Conservation (phyloP, 2,888 invertebrate species). For the Diploptera punctata region DNA sequence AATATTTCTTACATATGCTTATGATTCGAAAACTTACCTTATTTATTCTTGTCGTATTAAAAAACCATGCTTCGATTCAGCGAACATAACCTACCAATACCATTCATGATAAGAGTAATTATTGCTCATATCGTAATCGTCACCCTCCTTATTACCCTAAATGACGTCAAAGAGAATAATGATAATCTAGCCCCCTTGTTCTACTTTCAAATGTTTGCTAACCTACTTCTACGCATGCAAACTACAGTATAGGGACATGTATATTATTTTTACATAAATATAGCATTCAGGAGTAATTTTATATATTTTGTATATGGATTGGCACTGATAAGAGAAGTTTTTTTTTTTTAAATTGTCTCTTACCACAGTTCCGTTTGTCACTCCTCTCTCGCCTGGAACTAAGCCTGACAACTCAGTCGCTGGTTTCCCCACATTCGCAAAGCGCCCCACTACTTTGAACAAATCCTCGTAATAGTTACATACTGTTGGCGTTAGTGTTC, state of each 20-base stretch:
- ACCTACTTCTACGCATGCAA: conserved; percentile 16
- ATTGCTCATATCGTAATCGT: not conserved
- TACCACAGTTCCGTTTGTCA: not conserved
- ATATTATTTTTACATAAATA: no score
- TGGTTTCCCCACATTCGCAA: not conserved
- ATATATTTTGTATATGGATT: no score
- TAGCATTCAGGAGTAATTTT: no score
- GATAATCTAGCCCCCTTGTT: conserved; percentile 1
- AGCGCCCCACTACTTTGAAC: not conserved
- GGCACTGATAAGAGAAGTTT: not conserved
- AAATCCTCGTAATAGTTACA: not conserved
- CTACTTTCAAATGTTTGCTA: conserved; percentile 4
- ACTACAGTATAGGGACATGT: not conserved
- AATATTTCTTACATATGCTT: no score
- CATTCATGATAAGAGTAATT: not conserved
- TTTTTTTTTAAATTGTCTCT: not conserved
- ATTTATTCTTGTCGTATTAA: no score
- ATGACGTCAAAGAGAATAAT: conserved; percentile 19
- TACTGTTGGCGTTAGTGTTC: conserved; percentile 11
- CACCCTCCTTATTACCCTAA: conserved; percentile 6
- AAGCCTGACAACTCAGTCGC: not conserved
- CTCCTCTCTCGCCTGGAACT: not conserved
- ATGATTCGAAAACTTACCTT: no score
- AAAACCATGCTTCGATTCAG: no score
- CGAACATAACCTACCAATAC: no score